phyloP scores from a whole-genome alignment of 1,140 invertebrate species.

The Planococcus citri region DNA sequence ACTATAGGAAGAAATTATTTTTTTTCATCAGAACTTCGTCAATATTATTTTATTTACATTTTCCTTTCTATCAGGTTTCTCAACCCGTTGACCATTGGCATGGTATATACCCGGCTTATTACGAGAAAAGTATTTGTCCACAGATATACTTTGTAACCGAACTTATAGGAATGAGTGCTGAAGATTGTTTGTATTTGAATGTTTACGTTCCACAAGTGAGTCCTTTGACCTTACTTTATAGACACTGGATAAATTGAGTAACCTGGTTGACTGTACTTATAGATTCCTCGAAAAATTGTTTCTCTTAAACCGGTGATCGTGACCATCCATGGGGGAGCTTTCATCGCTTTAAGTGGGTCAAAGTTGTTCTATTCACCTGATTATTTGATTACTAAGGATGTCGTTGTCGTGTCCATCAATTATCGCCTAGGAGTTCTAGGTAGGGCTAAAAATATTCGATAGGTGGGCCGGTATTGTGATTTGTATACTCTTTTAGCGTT shows the following conservation, averaged over 20 bases:
- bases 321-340: conserved; percentile 50
- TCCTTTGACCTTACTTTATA: too few relatives aligned
- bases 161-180: not conserved
- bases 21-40: too few relatives aligned
- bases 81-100: conserved; percentile 21
- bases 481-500: too few relatives aligned
- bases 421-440: conserved; percentile 53
- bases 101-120: conserved; percentile 20
- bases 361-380: conserved; percentile 37
- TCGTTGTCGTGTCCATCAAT: conserved; percentile 64
- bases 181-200: conserved; percentile 26
- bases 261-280: too few relatives aligned
- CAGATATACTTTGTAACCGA: not conserved
- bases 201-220: conserved; percentile 22
- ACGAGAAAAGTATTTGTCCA: not conserved
- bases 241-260: not conserved
- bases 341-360: conserved; percentile 37
- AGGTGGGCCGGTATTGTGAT: too few relatives aligned
- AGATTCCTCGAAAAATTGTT: not conserved
- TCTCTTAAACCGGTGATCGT: conserved; percentile 42
- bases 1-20: too few relatives aligned
- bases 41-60: too few relatives aligned
- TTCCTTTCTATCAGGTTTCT: not conserved
- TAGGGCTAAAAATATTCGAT: too few relatives aligned
- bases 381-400: conserved; percentile 40